Conservation (phyloP, 1,140 invertebrate genomes). For the Cyclina sinensis region DNA sequence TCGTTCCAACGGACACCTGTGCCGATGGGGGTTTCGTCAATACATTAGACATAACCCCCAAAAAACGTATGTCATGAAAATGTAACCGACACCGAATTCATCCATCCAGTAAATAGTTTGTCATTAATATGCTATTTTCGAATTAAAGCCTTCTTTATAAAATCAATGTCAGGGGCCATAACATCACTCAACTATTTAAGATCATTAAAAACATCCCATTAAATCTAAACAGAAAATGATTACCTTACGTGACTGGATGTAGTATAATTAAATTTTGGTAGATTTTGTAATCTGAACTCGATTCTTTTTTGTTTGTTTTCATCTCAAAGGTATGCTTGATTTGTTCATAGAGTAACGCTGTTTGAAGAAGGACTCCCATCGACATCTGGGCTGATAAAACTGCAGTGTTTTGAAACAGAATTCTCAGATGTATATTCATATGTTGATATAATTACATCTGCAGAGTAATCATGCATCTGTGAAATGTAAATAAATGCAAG, state of each 20-base stretch:
- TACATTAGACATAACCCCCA: slow-evolving; percentile 32
- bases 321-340: slow-evolving; percentile 54
- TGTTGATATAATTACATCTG: neutral
- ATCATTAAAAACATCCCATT: slow-evolving; percentile 33
- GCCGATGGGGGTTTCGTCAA: neutral
- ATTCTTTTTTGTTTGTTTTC: slow-evolving; percentile 51
- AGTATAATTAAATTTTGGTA: slow-evolving; percentile 61
- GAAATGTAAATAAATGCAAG: no score
- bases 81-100: slow-evolving; percentile 27
- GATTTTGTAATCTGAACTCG: slow-evolving; percentile 43
- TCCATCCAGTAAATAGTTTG: slow-evolving; percentile 39
- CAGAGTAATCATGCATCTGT: no score
- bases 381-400: slow-evolving; percentile 46
- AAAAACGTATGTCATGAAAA: slow-evolving; percentile 30
- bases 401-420: slow-evolving; percentile 60
- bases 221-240: slow-evolving; percentile 6
- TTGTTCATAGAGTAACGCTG: slow-evolving; percentile 18
- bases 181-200: slow-evolving; percentile 33
- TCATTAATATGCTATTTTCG: slow-evolving; percentile 61
- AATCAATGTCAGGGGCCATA: slow-evolving; percentile 48
- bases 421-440: neutral
- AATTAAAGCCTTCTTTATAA: slow-evolving; percentile 61
- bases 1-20: slow-evolving; percentile 40
- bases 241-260: slow-evolving; percentile 52
- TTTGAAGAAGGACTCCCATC: neutral